These are phyloP conservation scores for Caenorhabditis remanei DNA, from an alignment of 1,140 invertebrate species.

Conservation along the genomic window DNA sequence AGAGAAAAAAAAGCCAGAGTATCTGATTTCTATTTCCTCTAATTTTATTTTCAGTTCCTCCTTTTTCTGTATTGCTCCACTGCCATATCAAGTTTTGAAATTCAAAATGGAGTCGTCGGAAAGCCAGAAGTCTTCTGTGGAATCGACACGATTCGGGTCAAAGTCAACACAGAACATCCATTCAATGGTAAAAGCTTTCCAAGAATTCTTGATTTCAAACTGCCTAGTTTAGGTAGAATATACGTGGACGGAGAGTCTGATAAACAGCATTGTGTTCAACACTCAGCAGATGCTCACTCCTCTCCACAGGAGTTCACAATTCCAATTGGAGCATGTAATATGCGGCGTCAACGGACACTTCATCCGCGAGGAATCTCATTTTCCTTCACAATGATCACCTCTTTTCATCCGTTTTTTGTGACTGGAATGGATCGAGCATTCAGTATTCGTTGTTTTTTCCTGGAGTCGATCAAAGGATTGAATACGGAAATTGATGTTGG, in stretches of 20 bases:
- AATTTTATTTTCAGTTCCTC: constrained; percentile 1
- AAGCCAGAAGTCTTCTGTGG: constrained; percentile 68
- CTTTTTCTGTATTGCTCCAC: neutral
- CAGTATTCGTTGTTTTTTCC: constrained; percentile 76
- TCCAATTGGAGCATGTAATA: constrained; percentile 76
- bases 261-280: constrained; percentile 70
- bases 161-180: constrained; percentile 69
- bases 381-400: constrained; percentile 75
- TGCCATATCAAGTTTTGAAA: constrained; percentile 33
- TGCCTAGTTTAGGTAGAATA: constrained; percentile 65
- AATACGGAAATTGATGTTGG: constrained; percentile 74
- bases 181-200: constrained; percentile 63
- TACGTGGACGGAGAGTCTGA: constrained; percentile 76
- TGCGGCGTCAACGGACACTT: constrained; percentile 74
- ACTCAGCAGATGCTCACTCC: constrained; percentile 59
- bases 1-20: too few species aligned
- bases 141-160: constrained; percentile 62
- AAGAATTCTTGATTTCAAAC: neutral
- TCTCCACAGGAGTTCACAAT: constrained; percentile 67
- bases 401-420: constrained; percentile 75
- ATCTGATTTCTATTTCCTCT: too few species aligned
- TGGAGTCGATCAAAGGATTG: constrained; percentile 74
- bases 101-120: constrained; percentile 65
- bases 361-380: constrained; percentile 75
- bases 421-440: constrained; percentile 76